Base-by-base conservation (phyloP, 2,113 vertebrate species). In the Lepus americanus region DNA sequence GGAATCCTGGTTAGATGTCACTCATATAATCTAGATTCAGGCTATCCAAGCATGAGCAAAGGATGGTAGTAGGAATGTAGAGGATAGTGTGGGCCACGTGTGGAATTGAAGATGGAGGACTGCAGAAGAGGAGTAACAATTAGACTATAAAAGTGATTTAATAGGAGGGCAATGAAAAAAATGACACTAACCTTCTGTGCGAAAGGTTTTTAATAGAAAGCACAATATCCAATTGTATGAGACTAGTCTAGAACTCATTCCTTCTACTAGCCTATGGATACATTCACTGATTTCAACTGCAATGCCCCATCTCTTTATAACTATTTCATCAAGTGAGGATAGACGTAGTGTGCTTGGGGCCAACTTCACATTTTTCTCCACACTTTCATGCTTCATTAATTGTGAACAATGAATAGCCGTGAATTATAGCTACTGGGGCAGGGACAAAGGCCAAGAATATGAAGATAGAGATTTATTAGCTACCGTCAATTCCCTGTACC, bases 401-500 rank as follows among this genome's bases (percentile, higher is more conserved):
- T 64, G 5, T 74, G 49, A 90, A 81, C 6, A 49, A 19, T 63
- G n/a, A 95, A 95, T 86, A 97, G 5, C 51, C 90, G 49, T 92
- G 67, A 95, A 31, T 83, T 80, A 33, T 11, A 70, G 76, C 4
- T 86, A 23, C 12, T 70, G 74, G 64, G 51, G 10, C 59, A 76
- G 63, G 49, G 53, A 89, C 31, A 90, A 94, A 96, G 61, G 1
- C 17, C 61, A 64, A 95, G 97, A 77, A 70, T 27, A 69, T 25
- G 12, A 83, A 85, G 49, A 25, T 69, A 79, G 67, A 81, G 8
- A 90, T 97, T 98, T 97, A 94, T 93, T 29, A 90, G 29, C 11
- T 55, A 96, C 61, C 63, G 85, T 23, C 77, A 61, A 93, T 97
- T 97, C 86, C 33, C 13, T 86, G 91, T 81, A 94, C 92, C 74